These are phyloP conservation scores for Antrozous pallidus DNA, from an alignment of 2,797 vertebrate species.

Conservation along the genomic window DNA sequence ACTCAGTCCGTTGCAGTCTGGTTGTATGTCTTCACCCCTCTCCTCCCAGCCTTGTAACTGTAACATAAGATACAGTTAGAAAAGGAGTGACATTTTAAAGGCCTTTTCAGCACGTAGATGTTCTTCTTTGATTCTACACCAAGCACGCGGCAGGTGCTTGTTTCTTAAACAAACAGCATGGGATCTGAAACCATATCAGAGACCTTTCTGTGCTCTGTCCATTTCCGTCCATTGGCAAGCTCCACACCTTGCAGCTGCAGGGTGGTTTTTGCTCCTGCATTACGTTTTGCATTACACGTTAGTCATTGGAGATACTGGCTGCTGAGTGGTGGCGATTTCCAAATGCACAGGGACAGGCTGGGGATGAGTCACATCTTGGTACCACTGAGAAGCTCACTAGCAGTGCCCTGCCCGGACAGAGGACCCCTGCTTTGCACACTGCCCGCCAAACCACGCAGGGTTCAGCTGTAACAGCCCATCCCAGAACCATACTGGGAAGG, in stretches of 20 bases:
- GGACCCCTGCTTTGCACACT: background rate
- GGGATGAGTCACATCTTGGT: background rate
- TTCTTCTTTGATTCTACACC: background rate
- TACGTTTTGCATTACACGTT: background rate
- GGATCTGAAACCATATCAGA: background rate
- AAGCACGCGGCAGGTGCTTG: background rate
- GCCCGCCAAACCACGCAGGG: background rate
- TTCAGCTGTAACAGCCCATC: background rate
- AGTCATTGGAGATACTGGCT: background rate
- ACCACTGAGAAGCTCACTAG: too few species aligned
- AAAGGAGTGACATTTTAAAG: background rate
- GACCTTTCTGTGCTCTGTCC: background rate
- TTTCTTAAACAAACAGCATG: background rate
- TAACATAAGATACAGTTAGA: too few species aligned
- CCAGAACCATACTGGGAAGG: fast-evolving
- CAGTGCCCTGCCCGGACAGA: background rate
- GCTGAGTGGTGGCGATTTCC: background rate
- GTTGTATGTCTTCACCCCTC: too few species aligned
- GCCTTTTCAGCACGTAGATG: background rate
- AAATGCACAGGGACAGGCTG: background rate
- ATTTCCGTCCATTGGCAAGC: background rate
- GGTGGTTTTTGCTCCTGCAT: background rate
- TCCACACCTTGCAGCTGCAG: background rate
- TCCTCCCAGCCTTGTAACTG: too few species aligned
- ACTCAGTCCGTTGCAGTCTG: background rate